These are phyloP conservation scores for Enteromius unitaeniatus DNA, from an alignment of 2,797 vertebrate genomes.

Conservation along the genomic window DNA sequence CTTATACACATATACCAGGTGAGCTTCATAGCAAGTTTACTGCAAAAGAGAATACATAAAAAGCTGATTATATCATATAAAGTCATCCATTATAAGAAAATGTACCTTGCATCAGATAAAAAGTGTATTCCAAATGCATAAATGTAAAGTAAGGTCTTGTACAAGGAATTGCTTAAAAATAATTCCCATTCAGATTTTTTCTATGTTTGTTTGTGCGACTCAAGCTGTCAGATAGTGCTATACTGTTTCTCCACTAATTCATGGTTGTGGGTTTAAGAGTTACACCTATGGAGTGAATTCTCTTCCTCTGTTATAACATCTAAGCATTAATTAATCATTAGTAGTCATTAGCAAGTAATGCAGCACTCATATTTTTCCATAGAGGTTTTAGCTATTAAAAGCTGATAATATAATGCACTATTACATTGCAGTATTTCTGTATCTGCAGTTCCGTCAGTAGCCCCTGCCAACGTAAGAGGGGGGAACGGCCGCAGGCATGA, in stretches of 20 bases:
- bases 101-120: background rate
- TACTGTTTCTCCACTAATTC: background rate
- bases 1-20: background rate
- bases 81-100: background rate
- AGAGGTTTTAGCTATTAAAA: background rate
- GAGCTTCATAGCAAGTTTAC: background rate
- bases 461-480: conserved; percentile 93
- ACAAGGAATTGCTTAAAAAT: background rate
- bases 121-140: background rate
- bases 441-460: conserved; percentile 89
- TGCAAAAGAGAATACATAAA: background rate
- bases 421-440: conserved; percentile 26
- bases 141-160: background rate
- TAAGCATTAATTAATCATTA: conserved; percentile 12
- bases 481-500: conserved; percentile 93
- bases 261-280: background rate
- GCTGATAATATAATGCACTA: background rate
- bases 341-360: conserved; percentile 21
- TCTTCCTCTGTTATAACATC: background rate
- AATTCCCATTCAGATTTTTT: too few species aligned
- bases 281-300: background rate
- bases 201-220: background rate
- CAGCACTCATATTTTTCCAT: background rate
- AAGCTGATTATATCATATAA: background rate
- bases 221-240: background rate